phyloP scores from a whole-genome alignment of 2,113 vertebrate species.

The Deroptyus accipitrinus region DNA sequence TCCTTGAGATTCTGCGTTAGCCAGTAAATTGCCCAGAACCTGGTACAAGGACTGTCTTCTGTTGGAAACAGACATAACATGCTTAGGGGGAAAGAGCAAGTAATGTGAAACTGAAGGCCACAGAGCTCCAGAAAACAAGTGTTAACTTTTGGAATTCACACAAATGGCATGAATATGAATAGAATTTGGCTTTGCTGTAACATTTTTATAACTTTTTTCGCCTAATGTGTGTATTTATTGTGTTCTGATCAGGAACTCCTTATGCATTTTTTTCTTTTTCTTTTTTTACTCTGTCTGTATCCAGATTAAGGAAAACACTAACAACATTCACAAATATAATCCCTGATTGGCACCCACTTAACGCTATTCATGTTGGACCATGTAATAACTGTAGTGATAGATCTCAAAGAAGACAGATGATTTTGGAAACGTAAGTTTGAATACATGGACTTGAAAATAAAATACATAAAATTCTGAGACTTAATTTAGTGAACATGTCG shows the following conservation, averaged over 20 bases:
- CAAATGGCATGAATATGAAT: neutral
- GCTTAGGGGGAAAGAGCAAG: neutral
- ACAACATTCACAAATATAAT: conserved; percentile 83
- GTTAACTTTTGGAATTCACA: neutral
- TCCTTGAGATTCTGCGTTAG: neutral
- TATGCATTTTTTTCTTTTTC: neutral
- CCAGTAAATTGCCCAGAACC: neutral
- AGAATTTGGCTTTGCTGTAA: neutral
- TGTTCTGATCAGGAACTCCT: neutral
- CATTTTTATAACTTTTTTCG: neutral
- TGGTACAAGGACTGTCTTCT: neutral
- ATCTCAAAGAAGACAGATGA: conserved; percentile 82
- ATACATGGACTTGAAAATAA: neutral
- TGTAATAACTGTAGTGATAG: conserved; percentile 82
- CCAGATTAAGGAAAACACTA: conserved; percentile 78
- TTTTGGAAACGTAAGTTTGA: conserved; percentile 83
- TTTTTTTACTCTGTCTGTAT: neutral
- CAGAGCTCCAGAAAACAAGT: neutral
- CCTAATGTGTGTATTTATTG: neutral
- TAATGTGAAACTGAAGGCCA: neutral
- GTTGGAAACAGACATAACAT: neutral
- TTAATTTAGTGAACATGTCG: neutral
- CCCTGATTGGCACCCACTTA: conserved; percentile 87
- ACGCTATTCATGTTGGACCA: conserved; percentile 76
- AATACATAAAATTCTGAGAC: neutral